Percentiles rank a stretch among this genome's conserved stretches.
These are phyloP conservation scores for Seladonia tumulorum DNA, from an alignment of 2,888 invertebrate genomes.

Conservation along the genomic window DNA sequence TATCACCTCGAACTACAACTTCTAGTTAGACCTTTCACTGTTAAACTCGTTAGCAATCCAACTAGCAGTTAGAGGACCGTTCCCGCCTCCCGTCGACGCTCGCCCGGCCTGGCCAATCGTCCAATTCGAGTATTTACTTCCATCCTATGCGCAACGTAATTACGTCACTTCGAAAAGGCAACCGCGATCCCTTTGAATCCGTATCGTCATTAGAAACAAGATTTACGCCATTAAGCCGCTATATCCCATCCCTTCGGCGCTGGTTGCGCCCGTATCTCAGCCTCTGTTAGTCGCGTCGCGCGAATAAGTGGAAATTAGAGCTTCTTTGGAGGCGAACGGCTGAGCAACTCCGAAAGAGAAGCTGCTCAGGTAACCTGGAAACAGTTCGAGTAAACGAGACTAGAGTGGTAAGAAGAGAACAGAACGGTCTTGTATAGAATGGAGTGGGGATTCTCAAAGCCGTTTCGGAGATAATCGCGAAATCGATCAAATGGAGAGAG, in stretches of 20 bases:
- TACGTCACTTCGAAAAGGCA: conserved; percentile 51
- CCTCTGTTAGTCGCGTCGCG: conserved; percentile 32
- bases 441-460: no score
- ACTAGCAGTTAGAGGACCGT: background rate
- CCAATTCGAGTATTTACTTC: conserved; percentile 47
- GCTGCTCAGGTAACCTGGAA: background rate
- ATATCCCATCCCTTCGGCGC: background rate
- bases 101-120: conserved; percentile 21
- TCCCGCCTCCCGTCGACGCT: background rate
- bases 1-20: background rate
- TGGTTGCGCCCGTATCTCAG: conserved; percentile 25
- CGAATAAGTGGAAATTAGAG: conserved; percentile 61
- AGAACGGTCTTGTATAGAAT: background rate
- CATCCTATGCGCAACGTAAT: conserved; percentile 48
- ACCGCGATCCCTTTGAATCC: conserved; percentile 51
- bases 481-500: background rate
- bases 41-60: conserved; percentile 41
- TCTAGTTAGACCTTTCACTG: conserved; percentile 29
- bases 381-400: background rate
- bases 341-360: background rate
- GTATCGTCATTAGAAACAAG: conserved; percentile 61
- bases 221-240: conserved; percentile 63
- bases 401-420: background rate
- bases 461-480: no score
- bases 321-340: conserved; percentile 19